Evolutionary conservation across 2,797 vertebrate species (phyloP), one percentile per base, ranked within the genome.

Genomic region (Cuculus canorus): DNA sequence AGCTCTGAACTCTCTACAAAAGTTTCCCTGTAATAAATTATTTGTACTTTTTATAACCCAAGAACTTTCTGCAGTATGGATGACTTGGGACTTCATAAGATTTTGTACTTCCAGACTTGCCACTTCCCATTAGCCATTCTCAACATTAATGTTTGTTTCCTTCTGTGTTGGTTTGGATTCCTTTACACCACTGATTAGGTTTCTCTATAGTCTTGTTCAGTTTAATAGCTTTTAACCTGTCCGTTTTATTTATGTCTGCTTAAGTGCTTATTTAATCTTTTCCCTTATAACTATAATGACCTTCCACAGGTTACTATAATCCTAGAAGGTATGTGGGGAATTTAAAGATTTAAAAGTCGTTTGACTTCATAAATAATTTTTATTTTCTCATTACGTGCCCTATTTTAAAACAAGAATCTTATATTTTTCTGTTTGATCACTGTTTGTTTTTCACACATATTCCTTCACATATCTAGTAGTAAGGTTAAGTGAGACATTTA

Each of bases 201-300:
- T 94, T 96, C 53, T 45, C 32, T 93, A 83, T 80, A 88, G 78
- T 78, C 73, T 88, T 78, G 77, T 95, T 95, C 92, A 88, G 43
- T 96, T 96, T 96, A 95, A 96, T 96, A 93, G 92, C 89, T 97
- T 97, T 97, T 96, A 95, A 95, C 90, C 95, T 95, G 96, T 96
- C 96, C 22, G 14, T 88, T 97, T 96, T 94, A 97, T 96, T 97
- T 97, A 96, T 95, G 94, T 97, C 95, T 95, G 96, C 94, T 96
- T 96, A 96, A 95, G 88, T 96, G 95, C 94, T 93, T 96, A 97
- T 97, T 95, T 96, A 97, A 97, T 97, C 96, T 97, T 96, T 97
- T 87, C 79, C 77, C 91, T 96, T 96, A 97, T 96, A 97, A 95
- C 91, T 95, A 91, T 97, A 97, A 96, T 97, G 96, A 96, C 96